Percentiles rank a stretch among this genome's conserved stretches.
phyloP scores from a whole-genome alignment of 2,113 vertebrate species.

The Jacana jacana region DNA sequence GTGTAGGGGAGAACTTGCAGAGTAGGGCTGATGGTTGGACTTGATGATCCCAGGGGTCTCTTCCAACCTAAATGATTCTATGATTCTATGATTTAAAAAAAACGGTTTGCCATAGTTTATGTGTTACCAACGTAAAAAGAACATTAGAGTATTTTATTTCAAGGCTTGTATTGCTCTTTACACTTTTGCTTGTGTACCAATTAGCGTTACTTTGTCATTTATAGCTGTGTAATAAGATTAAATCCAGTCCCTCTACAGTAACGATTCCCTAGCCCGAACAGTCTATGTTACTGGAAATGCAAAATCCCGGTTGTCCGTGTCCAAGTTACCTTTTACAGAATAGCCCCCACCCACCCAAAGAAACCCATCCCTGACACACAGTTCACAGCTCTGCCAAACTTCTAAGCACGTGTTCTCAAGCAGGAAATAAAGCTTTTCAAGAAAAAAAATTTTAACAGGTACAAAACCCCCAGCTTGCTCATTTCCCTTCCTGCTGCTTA shows the following conservation, averaged over 20 bases:
- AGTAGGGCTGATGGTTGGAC: too few species aligned
- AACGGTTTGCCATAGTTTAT: background rate
- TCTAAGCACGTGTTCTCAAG: background rate
- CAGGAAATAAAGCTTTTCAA: conserved; percentile 34
- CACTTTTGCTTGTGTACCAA: background rate
- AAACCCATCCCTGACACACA: background rate
- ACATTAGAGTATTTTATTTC: background rate
- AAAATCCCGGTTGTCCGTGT: background rate
- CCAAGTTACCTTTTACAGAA: background rate
- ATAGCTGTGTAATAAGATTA: background rate
- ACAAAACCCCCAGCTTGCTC: background rate
- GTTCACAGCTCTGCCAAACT: background rate
- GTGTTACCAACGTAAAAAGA: background rate
- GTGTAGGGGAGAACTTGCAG: too few species aligned
- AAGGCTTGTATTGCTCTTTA: background rate
- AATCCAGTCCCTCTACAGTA: background rate
- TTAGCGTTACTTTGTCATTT: background rate
- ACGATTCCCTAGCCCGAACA: background rate
- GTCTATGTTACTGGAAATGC: background rate
- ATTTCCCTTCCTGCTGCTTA: background rate
- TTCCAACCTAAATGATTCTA: too few species aligned
- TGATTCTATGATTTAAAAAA: background rate
- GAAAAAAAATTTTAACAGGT: background rate
- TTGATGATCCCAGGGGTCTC: too few species aligned
- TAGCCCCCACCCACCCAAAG: background rate